Evolutionary conservation across 2,113 vertebrate species (phyloP).

Genomic region (Actenoides lindsayi): DNA sequence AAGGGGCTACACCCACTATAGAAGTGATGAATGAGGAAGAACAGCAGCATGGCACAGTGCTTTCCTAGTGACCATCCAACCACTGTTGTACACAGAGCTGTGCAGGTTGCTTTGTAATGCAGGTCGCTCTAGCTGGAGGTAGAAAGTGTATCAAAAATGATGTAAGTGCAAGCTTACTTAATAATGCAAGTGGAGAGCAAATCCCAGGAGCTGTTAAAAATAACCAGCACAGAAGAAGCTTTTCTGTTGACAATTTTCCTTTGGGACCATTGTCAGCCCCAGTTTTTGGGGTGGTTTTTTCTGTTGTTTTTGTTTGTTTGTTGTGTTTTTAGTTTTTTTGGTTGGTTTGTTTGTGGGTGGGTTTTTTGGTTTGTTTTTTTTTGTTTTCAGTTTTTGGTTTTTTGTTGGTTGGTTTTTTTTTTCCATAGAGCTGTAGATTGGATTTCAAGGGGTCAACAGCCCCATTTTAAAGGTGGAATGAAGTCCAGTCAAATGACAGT

Average conservation of each 20-base stretch:
- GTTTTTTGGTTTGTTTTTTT: background rate
- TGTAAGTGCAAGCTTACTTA: background rate
- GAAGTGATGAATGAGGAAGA: background rate
- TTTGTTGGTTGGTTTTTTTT: no score
- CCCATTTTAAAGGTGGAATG: background rate
- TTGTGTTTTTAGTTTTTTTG: no score
- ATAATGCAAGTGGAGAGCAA: background rate
- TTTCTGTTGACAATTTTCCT: background rate
- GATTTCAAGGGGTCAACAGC: background rate
- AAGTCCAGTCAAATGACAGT: fast-evolving
- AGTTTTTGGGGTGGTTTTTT: background rate
- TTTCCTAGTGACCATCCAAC: background rate
- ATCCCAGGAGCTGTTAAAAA: background rate
- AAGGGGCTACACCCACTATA: background rate
- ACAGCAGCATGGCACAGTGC: background rate
- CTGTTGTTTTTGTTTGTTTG: no score
- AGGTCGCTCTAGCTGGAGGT: background rate
- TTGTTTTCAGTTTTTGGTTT: no score
- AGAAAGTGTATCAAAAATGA: background rate
- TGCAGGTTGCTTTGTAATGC: background rate
- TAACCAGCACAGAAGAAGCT: background rate
- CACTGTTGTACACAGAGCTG: background rate
- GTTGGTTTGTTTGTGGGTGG: no score
- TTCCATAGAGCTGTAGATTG: background rate
- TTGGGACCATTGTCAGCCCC: background rate